Base-by-base conservation (phyloP, 2,113 vertebrate species). In the Corapipo altera region DNA sequence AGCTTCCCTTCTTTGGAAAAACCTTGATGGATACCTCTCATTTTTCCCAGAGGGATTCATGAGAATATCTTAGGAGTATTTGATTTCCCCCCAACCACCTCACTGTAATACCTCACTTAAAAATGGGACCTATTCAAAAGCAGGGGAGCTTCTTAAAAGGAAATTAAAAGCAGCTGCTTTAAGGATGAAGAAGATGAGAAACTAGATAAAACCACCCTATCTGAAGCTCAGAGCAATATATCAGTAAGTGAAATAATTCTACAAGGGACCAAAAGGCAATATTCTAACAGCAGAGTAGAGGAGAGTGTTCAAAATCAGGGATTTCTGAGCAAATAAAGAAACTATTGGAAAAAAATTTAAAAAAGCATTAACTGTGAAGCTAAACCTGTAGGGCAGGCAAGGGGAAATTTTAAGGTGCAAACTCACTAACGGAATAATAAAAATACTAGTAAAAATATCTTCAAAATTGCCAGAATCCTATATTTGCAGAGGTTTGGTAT, bases 241-340 rank as follows among this genome's bases (percentile, higher is more conserved):
- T 85, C 94, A 93, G 51, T 81, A 84, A 77, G 93, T 95, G 91
- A 88, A 97, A 87, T 93, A 89, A 93, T 93, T 95, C 94, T 97
- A 80, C 76, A 41, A 91, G 92, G 93, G 91, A 93, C 91, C 80
- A 84, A 59, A 96, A 95, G 73, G 86, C 73, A 95, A 95, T 97
- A 95, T 96, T 95, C 76, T 30, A 92, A 67, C 51, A 71, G 65
- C 43, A n/a, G 33, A 86, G 65, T 76, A 70, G 74, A 78, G 79
- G 74, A 88, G 33, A 77, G 58, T 55, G 61, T 88, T 93, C 72
- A 91, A 83, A 94, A 90, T 43, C 55, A 21, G 39, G 30, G 69
- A 78, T 66, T 88, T 93, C 61, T 86, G 76, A 92, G 76, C 76
- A 95, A 96, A 95, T 94, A 92, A 92, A 88, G 79, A 58, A 94